Conservation (phyloP, 2,113 vertebrate species). For the Menidia beryllina region DNA sequence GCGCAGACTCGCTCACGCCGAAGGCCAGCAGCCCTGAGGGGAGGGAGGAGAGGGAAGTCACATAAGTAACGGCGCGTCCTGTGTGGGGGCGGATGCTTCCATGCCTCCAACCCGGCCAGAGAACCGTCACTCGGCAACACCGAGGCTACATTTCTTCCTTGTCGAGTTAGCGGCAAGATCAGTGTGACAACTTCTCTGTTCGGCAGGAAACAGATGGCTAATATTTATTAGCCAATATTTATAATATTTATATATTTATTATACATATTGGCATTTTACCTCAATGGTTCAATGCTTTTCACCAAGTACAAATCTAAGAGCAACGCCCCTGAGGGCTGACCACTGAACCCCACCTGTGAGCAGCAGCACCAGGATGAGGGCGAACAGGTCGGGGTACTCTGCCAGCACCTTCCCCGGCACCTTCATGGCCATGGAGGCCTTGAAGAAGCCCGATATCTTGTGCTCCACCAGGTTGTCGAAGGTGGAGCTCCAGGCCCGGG, state of each 20-base stretch:
- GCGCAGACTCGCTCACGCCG: conserved; percentile 92
- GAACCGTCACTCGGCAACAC: conserved; percentile 41
- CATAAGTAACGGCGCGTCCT: conserved; percentile 29
- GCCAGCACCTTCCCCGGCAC: conserved; percentile 85
- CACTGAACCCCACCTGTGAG: conserved; percentile 89
- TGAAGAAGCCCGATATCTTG: conserved; percentile 89
- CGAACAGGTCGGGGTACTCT: conserved; percentile 91
- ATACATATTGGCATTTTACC: too few relatives aligned
- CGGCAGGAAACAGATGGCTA: conserved; percentile 1
- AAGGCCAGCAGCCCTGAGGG: conserved; percentile 89
- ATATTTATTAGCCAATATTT: too few relatives aligned
- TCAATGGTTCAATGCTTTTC: too few relatives aligned
- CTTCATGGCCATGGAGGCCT: conserved; percentile 79
- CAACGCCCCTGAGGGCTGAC: background rate
- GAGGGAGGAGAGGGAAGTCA: conserved; percentile 13
- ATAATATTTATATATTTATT: too few relatives aligned
- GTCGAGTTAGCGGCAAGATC: conserved; percentile 14
- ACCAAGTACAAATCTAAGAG: too few relatives aligned
- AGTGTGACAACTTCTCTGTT: conserved; percentile 45
- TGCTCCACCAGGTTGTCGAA: conserved; percentile 94
- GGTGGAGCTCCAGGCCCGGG: conserved; percentile 92
- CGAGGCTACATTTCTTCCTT: conserved; percentile 8
- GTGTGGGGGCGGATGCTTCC: conserved; percentile 53
- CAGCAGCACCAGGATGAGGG: conserved; percentile 87
- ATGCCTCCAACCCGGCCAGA: conserved; percentile 27